Conservation (phyloP, 2,113 vertebrate species). For the Lepus americanus region DNA sequence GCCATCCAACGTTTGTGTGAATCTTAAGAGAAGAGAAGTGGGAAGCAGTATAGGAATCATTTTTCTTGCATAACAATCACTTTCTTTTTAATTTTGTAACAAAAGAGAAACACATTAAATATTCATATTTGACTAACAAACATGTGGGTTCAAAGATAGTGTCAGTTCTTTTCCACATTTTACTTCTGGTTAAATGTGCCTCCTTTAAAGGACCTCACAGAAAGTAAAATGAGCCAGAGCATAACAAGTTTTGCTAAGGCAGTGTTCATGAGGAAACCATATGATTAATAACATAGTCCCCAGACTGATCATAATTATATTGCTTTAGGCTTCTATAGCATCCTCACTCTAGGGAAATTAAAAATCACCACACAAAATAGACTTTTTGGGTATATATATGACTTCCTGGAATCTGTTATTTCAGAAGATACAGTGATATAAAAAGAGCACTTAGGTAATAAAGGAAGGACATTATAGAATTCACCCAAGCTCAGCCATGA, state of each 20-base stretch:
- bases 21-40: slow-evolving; percentile 28
- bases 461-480: not conserved
- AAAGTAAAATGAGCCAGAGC: slow-evolving; percentile 45
- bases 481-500: not conserved
- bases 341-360: slow-evolving; percentile 28
- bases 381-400: not conserved
- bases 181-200: slow-evolving; percentile 1
- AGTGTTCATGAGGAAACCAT: slow-evolving; percentile 34
- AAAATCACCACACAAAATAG: not conserved
- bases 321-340: not conserved
- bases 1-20: not conserved
- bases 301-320: slow-evolving; percentile 41
- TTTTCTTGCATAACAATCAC: slow-evolving; percentile 41
- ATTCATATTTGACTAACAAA: slow-evolving; percentile 58
- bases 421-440: slow-evolving; percentile 19
- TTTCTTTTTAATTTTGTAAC: slow-evolving; percentile 56
- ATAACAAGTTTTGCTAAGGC: slow-evolving; percentile 37
- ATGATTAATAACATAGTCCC: not conserved
- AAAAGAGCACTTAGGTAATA: not conserved
- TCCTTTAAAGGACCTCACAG: slow-evolving; percentile 39
- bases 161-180: not conserved
- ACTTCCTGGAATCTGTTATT: not conserved
- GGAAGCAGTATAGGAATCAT: not conserved
- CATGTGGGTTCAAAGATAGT: slow-evolving; percentile 10
- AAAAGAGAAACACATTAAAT: slow-evolving; percentile 56